phyloP scores from a whole-genome alignment of 2,797 vertebrate species.

The Acrossocheilus wenchowensis region DNA sequence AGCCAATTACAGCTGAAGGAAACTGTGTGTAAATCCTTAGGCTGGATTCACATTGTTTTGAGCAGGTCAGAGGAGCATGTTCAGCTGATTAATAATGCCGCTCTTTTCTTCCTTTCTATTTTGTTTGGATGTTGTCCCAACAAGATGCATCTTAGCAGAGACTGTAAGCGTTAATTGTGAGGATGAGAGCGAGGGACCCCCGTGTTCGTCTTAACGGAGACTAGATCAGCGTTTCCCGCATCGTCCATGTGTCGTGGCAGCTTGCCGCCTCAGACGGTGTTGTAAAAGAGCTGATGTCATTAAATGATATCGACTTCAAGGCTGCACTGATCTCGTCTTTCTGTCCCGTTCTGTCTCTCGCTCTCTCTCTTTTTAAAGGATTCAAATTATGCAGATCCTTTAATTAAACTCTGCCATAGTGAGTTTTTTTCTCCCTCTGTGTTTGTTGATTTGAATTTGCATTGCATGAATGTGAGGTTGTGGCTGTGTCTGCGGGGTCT shows the following conservation, averaged over 20 bases:
- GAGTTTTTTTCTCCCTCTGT: conserved; percentile 60
- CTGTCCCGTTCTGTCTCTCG: conserved; percentile 42
- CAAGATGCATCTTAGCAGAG: conserved; percentile 61
- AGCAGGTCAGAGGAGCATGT: conserved; percentile 64
- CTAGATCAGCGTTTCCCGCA: conserved; percentile 9
- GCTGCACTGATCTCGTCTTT: conserved; percentile 66
- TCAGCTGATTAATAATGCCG: conserved; percentile 64
- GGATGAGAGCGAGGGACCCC: conserved; percentile 49
- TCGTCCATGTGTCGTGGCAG: conserved; percentile 22
- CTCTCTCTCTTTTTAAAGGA: conserved; percentile 50
- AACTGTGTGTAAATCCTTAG: conserved; percentile 53
- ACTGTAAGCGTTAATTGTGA: conserved; percentile 61
- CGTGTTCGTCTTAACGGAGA: conserved; percentile 58
- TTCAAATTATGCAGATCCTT: conserved; percentile 69
- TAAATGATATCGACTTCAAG: conserved; percentile 81
- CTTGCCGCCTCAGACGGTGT: conserved; percentile 59
- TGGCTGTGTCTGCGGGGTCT: conserved; percentile 55
- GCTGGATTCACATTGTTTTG: conserved; percentile 58
- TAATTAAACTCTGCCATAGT: conserved; percentile 68
- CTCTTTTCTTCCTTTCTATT: conserved; percentile 59
- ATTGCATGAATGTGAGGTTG: conserved; percentile 59
- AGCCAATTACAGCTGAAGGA: conserved; percentile 62
- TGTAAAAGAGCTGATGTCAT: conserved; percentile 73
- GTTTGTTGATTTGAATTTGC: conserved; percentile 61
- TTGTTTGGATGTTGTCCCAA: conserved; percentile 61